phyloP scores from a whole-genome alignment of 2,113 vertebrate genomes.

The Eulemur macaco region DNA sequence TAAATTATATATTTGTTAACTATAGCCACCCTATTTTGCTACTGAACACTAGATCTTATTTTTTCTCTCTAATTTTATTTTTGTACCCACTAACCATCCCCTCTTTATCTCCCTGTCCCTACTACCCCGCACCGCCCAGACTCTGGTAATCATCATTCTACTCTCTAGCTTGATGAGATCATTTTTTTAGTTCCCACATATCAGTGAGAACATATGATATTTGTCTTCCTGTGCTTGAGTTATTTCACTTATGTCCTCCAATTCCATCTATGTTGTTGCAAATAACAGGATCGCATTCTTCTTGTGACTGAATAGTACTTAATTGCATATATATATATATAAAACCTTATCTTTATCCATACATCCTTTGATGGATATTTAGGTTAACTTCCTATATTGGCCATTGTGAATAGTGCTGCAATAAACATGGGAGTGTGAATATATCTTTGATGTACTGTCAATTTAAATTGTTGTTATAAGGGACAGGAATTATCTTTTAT shows the following conservation, averaged over 20 bases:
- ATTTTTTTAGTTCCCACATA: background rate
- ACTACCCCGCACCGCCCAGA: background rate
- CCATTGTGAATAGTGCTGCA: background rate
- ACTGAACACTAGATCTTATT: background rate
- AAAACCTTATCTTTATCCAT: background rate
- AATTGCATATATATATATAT: background rate
- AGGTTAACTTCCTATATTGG: background rate
- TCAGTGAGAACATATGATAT: background rate
- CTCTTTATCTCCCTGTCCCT: background rate
- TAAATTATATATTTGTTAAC: background rate
- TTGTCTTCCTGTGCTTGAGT: background rate
- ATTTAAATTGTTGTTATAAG: background rate
- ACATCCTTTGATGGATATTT: background rate
- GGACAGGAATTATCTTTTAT: background rate
- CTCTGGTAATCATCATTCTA: background rate
- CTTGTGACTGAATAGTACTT: background rate
- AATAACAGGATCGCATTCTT: background rate
- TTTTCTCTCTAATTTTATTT: background rate
- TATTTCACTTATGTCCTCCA: background rate
- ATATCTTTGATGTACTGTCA: background rate
- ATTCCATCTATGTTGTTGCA: background rate
- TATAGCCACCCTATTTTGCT: background rate
- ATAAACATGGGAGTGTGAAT: background rate
- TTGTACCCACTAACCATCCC: background rate
- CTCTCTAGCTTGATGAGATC: background rate